Base-by-base conservation (phyloP, 2,888 invertebrate species). In the Polydrusus pterygomalis region DNA sequence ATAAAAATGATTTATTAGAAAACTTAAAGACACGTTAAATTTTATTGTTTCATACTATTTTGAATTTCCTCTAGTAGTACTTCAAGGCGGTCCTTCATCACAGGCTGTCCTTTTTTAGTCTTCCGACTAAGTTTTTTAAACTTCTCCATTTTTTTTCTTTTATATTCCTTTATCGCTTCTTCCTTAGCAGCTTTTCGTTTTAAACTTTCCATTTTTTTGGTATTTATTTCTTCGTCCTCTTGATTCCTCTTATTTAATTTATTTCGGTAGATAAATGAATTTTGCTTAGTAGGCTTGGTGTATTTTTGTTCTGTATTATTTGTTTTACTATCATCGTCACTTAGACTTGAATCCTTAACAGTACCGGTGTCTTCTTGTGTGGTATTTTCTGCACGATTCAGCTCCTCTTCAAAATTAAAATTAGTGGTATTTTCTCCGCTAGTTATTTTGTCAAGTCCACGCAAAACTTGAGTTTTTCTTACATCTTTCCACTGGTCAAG, bases 21-120 rank as follows among this genome's bases (percentile, higher is more conserved):
- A 34, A 9, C 34, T 34, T 2, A 34, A 34, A 34, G 34, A 34
- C 34, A 34, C 34, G 2, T 3, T 17, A 47, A 47, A 47, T 17
- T 0, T 17, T 47, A 47, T n/a, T 17, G 47, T 20, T 63, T 54
- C 30, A 74, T 75, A 77, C 72, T 80, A 67, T 83, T 83, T 86
- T 94, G 91, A 80, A 96, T 94, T 87, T 94, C 93, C 83, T 95
- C 93, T 15, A 95, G 87, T 68, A 97, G 88, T 83, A 95, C 85
- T 87, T 96, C 93, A 84, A 96, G 89, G 80, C 96, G 90, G 69
- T 93, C 93, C 74, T 93, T 94, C 96, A 97, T 96, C 1, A 96
- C 88, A 0, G 96, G 96, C 84, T 97, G 96, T 0, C 96, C 96
- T 82, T 91, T 94, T 81, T 91, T 93, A 0, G 94, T 96, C 84